Percentiles rank a stretch among this genome's conserved stretches.
These are phyloP conservation scores for Caenorhabditis tropicalis DNA, from an alignment of 1,140 invertebrate genomes.

Conservation along the genomic window DNA sequence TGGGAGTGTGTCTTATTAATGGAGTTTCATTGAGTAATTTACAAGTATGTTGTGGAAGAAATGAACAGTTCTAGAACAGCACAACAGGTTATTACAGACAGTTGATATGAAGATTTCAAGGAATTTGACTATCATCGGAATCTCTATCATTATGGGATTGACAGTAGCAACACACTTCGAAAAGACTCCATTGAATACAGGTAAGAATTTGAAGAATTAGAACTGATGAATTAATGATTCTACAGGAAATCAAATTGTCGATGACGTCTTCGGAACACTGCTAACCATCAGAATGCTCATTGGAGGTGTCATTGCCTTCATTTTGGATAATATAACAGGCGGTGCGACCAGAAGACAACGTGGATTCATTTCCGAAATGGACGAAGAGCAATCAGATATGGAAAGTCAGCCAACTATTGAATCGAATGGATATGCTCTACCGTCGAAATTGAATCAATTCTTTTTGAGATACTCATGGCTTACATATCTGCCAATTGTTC, in stretches of 20 bases:
- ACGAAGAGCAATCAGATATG: neutral
- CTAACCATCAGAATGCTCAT: constrained; percentile 50
- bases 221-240: no score
- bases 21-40: constrained; percentile 53
- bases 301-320: constrained; percentile 46
- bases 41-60: constrained; percentile 43
- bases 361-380: neutral
- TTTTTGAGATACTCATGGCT: constrained; percentile 11
- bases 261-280: constrained; percentile 45
- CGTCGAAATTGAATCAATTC: constrained; percentile 1
- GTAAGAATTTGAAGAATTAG: neutral
- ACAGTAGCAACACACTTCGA: constrained; percentile 49
- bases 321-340: constrained; percentile 40
- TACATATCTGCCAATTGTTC: neutral
- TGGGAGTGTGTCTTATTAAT: constrained; percentile 50
- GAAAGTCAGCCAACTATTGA: neutral
- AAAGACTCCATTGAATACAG: constrained; percentile 52
- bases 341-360: constrained; percentile 15
- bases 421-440: constrained; percentile 21
- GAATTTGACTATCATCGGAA: constrained; percentile 57
- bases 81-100: constrained; percentile 31
- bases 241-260: constrained; percentile 39
- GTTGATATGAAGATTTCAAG: constrained; percentile 57
- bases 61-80: neutral
- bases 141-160: constrained; percentile 49